Evolutionary conservation across 2,113 vertebrate genomes (phyloP), one percentile per base, ranked within the genome.

Genomic region (Albula goreensis): DNA sequence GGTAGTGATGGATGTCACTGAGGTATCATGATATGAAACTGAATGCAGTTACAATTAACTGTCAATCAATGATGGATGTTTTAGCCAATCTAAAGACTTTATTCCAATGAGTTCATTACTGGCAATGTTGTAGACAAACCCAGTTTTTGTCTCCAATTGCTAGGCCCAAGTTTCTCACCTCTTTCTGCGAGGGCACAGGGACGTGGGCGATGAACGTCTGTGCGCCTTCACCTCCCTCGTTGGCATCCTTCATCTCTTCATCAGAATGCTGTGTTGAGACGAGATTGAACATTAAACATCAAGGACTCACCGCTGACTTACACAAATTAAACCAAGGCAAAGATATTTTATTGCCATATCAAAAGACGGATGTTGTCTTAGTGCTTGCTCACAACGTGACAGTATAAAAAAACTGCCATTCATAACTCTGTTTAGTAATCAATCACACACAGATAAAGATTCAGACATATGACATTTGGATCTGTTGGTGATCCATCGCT

Each of bases 121-220:
- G 31, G 31, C 31, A 41, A 41, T 41, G 31, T 41, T 41, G 31
- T 41, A 41, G 31, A 41, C 31, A 41, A 41, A 41, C 31, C 31
- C 31, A 41, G 31, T 41, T 41, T 41, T 41, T 41, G 31, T 41
- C 31, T 41, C 31, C 31, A 41, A 41, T 41, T 41, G 31, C 31
- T 41, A 41, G 31, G 31, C 31, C 25, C 17, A 78, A 3, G n/a
- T 63, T 1, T 22, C 92, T 93, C 92, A 99, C 98, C 98, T 99
- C 98, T 88, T 96, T 97, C 85, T 99, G 98, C 0, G 98, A 97
- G 0, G 98, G 98, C 57, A 99, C 98, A 0, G 98, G 98, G 1
- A 99, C 97, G 1, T 99, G 98, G 13, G 98, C 96, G 10, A 99
- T 97, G 88, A 99, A 99, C 79, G 96, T 93, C 86, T 97, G 96